A percentile compares a stretch with the other conserved stretches of the same genome.
These are phyloP conservation scores for Clarias pachynema DNA, from an alignment of 2,797 vertebrate species.

Conservation along the genomic window DNA sequence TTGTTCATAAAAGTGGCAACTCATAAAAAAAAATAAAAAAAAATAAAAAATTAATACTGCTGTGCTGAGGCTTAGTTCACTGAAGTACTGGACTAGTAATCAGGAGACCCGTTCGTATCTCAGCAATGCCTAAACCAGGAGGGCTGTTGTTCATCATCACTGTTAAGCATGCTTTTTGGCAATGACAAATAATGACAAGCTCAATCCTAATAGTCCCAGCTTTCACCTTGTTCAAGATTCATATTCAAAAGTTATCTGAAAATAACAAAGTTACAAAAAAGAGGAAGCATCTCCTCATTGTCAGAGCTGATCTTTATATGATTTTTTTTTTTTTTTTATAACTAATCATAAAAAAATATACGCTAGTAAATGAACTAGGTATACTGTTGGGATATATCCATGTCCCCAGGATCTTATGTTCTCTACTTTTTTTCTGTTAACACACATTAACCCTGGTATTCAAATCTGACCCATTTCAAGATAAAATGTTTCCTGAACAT, in stretches of 20 bases:
- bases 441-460: no score
- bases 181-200: background rate
- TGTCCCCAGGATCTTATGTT: no score
- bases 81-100: no score
- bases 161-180: background rate
- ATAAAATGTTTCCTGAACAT: no score
- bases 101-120: no score
- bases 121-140: no score
- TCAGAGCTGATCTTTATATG: background rate
- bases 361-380: background rate
- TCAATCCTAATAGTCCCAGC: background rate
- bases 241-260: background rate
- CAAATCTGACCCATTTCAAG: no score
- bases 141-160: background rate
- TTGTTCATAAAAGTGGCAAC: background rate
- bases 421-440: no score
- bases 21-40: background rate
- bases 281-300: background rate
- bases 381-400: background rate
- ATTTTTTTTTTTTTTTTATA: background rate
- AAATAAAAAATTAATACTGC: background rate
- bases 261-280: background rate
- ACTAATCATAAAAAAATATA: background rate
- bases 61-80: no score
- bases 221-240: background rate